Percentiles rank a stretch among this genome's conserved stretches.
Conservation (phyloP, 2,888 invertebrate species). For the Pseudococcus longispinus region DNA sequence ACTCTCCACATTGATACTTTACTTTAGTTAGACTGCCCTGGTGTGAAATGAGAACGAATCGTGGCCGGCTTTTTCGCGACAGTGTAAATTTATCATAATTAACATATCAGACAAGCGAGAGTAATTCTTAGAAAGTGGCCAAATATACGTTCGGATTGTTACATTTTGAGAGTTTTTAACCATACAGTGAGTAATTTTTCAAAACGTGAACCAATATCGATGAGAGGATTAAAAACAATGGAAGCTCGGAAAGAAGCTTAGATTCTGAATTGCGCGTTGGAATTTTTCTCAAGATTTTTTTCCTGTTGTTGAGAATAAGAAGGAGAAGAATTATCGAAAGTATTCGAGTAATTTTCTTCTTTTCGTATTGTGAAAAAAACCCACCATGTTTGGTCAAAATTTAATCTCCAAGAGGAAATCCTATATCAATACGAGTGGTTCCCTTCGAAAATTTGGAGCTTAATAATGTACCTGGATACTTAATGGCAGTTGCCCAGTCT, state of each 20-base stretch:
- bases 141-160: neutral
- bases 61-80: conserved; percentile 8
- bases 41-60: conserved; percentile 2
- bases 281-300: neutral
- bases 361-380: no score
- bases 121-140: neutral
- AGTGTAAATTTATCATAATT: conserved; percentile 1
- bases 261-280: no score
- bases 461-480: no score
- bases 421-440: neutral
- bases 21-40: neutral
- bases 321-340: neutral
- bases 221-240: neutral
- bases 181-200: neutral
- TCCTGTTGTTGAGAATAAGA: neutral
- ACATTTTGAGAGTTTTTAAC: neutral
- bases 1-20: neutral
- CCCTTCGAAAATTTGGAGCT: neutral
- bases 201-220: neutral
- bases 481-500: no score
- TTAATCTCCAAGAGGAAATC: neutral
- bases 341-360: neutral
- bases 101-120: conserved; percentile 6
- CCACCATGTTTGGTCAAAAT: no score
- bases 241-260: neutral